Percentiles rank a stretch among this genome's conserved stretches.
Evolutionary conservation across 2,797 vertebrate species (phyloP).

Genomic region (Ptychadena robeensis): DNA sequence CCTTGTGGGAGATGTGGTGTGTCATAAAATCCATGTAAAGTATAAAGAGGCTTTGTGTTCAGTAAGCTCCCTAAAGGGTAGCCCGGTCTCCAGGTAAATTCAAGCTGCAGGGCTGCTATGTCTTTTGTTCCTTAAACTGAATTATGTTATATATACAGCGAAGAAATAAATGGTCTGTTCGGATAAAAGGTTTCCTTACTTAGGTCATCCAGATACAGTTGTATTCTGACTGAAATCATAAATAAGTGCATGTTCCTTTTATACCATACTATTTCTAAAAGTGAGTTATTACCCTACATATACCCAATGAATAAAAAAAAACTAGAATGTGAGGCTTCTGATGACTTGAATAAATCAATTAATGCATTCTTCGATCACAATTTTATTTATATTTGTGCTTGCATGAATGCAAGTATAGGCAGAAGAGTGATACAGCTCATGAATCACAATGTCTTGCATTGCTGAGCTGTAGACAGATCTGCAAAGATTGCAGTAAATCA

Average conservation of each 20-base stretch:
- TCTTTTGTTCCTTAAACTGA: constrained; percentile 18
- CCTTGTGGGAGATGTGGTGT: constrained; percentile 44
- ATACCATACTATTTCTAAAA: background rate
- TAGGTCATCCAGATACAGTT: background rate
- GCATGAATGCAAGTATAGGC: too few relatives aligned
- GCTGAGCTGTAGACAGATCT: background rate
- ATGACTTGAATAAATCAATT: too few relatives aligned
- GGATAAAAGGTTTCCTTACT: constrained; percentile 1
- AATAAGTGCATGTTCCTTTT: background rate
- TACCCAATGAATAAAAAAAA: too few relatives aligned
- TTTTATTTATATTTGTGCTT: too few relatives aligned
- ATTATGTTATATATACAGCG: constrained; percentile 13
- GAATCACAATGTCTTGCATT: background rate
- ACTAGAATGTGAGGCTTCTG: too few relatives aligned
- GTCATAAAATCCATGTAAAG: constrained; percentile 51
- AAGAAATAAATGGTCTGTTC: constrained; percentile 21
- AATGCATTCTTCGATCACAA: too few relatives aligned
- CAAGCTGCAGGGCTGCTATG: constrained; percentile 15
- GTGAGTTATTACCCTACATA: background rate
- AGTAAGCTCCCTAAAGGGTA: constrained; percentile 42
- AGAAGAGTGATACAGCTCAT: background rate
- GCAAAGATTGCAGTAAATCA: background rate
- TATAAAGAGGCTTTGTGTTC: constrained; percentile 44
- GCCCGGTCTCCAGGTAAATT: constrained; percentile 30
- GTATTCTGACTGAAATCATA: background rate